Evolutionary conservation across 1,140 invertebrate species (phyloP).

Genomic region (Papilio xuthus): DNA sequence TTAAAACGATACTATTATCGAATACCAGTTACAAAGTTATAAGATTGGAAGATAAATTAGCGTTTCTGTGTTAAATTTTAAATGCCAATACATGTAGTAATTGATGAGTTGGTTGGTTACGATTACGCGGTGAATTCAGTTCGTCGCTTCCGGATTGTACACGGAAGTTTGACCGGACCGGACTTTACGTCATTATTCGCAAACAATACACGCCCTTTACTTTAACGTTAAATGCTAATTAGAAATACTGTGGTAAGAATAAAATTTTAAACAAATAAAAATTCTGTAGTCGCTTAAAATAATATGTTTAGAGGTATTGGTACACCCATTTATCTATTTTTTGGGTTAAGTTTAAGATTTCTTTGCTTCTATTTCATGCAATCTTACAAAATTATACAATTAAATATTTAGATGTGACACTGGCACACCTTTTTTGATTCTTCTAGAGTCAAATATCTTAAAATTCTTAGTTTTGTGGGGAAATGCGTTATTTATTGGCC

Average conservation of each 20-base stretch:
- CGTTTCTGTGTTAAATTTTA: neutral
- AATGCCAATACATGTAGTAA: neutral
- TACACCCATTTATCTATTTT: no score
- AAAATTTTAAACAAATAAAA: neutral
- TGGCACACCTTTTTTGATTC: no score
- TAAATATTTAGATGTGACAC: no score
- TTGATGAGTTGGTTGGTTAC: neutral
- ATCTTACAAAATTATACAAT: no score
- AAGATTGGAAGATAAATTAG: neutral
- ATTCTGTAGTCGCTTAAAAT: neutral
- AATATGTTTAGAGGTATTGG: neutral
- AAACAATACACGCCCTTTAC: slow-evolving; percentile 11
- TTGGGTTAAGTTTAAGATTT: no score
- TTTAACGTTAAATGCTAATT: neutral
- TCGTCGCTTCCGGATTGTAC: neutral
- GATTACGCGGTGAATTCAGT: slow-evolving; percentile 4
- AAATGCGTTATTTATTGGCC: no score
- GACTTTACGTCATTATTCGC: slow-evolving; percentile 1
- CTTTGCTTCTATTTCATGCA: no score
- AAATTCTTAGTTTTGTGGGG: no score
- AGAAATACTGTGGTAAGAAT: neutral
- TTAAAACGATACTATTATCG: neutral
- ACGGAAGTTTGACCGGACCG: neutral
- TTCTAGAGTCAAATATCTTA: no score
- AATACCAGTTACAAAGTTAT: neutral